Conservation (phyloP, 2,888 invertebrate species). For the Alsophila aescularia region DNA sequence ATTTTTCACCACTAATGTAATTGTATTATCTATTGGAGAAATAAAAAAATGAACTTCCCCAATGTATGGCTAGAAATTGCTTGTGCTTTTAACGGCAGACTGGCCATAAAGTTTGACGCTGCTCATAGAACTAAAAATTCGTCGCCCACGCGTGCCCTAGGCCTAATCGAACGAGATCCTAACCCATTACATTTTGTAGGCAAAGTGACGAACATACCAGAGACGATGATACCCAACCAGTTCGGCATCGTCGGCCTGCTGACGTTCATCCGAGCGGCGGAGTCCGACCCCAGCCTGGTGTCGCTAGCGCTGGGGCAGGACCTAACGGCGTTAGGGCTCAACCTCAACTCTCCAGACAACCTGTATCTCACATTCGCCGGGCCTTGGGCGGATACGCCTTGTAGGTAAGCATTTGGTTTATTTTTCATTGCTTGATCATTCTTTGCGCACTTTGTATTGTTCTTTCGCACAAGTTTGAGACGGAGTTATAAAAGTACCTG, state of each 20-base stretch:
- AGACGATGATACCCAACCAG: slow-evolving; percentile 99
- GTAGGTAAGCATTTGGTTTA: slow-evolving; percentile 80
- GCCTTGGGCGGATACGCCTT: slow-evolving; percentile 99
- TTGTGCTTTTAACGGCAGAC: too few relatives aligned
- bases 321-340: slow-evolving; percentile 98
- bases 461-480: too few relatives aligned
- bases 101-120: too few relatives aligned
- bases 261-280: slow-evolving; percentile 98
- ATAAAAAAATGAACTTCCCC: too few relatives aligned
- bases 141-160: background rate
- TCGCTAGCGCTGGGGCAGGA: slow-evolving; percentile 99
- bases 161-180: background rate
- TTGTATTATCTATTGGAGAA: too few relatives aligned
- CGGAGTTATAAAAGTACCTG: too few relatives aligned
- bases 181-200: slow-evolving; percentile 79
- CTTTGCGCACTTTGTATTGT: background rate
- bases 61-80: too few relatives aligned
- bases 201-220: slow-evolving; percentile 99
- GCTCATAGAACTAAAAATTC: too few relatives aligned
- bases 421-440: background rate
- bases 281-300: slow-evolving; percentile 98
- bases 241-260: slow-evolving; percentile 99
- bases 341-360: slow-evolving; percentile 99
- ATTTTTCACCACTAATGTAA: too few relatives aligned
- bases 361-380: slow-evolving; percentile 99